Evolutionary conservation across 2,888 invertebrate genomes (phyloP), one percentile per base, ranked within the genome.

Genomic region (Melipona bicolor): DNA sequence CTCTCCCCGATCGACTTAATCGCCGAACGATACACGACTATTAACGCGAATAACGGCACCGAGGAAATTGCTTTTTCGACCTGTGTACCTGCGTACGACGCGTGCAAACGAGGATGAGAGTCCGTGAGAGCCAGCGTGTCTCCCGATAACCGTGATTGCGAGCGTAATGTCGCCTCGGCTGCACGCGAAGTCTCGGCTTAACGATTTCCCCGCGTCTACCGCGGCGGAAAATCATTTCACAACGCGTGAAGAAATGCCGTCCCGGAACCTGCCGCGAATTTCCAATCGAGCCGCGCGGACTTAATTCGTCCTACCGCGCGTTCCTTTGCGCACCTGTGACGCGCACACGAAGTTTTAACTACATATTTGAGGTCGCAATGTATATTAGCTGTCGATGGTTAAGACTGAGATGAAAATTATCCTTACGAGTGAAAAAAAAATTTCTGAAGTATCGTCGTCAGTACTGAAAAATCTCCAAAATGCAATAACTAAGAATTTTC

Each of bases 51-150:
- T 80, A 86, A 86, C 86, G 80, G 77, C 83, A 86, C 32, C 75
- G 81, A 77, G 86, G 86, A 87, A 87, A 87, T 86, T 86, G 79
- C 86, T 86, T 86, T 73, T 86, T 82, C 73, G 50, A 19, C 0
- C 4, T 13, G 32, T 52, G 64, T 65, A 19, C 0, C 4, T 19
- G 32, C 36, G 64, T 65, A 21, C 21, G 74, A 36, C 32, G 32
- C 15, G 32, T 19, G 65, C n/a, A 27, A 79, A 69, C 76, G 72
- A 82, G 78, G 84, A 84, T 82, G 74, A 64, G 64, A 65, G n/a
- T 50, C 52, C 71, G 81, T 52, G 82, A 82, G 82, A 82, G 59
- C 56, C 64, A 50, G 43, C 59, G 65, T 83, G 69, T 79, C 77
- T 68, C 83, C 69, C 73, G 76, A 75, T 79, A 83, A 79, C 79